These are phyloP conservation scores for Tympanoctomys barrerae DNA, from an alignment of 2,797 vertebrate species.

Conservation along the genomic window DNA sequence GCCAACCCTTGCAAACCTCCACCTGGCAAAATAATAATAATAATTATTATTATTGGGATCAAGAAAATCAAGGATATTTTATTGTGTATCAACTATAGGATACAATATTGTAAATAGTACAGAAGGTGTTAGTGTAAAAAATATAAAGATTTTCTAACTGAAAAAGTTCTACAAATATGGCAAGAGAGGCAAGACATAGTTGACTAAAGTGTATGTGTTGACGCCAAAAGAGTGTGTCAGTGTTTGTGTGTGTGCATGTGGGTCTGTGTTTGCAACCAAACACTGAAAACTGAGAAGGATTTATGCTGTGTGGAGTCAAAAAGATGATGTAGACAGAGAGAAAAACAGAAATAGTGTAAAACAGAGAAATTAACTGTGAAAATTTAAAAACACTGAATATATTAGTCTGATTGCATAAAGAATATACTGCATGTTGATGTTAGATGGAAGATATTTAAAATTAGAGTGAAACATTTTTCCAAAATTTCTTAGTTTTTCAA, in stretches of 20 bases:
- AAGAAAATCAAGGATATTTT: neutral
- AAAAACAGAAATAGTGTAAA: neutral
- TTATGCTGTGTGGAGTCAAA: neutral
- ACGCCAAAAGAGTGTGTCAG: neutral
- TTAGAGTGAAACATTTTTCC: neutral
- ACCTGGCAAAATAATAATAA: neutral
- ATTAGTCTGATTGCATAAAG: neutral
- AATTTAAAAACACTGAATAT: neutral
- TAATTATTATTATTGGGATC: neutral
- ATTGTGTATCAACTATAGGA: neutral
- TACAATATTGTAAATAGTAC: neutral
- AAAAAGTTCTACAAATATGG: neutral
- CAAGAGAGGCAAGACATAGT: neutral
- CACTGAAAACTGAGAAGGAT: neutral
- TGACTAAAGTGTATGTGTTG: neutral
- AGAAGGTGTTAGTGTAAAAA: neutral
- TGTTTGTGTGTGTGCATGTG: neutral
- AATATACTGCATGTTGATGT: neutral
- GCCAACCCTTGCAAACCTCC: neutral
- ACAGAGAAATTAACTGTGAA: neutral
- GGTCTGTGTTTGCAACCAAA: neutral
- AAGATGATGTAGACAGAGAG: neutral
- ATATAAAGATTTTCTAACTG: neutral
- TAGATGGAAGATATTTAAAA: neutral
- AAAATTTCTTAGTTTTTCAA: neutral